Conservation (phyloP, 2,113 vertebrate species). For the Xyrauchen texanus region DNA sequence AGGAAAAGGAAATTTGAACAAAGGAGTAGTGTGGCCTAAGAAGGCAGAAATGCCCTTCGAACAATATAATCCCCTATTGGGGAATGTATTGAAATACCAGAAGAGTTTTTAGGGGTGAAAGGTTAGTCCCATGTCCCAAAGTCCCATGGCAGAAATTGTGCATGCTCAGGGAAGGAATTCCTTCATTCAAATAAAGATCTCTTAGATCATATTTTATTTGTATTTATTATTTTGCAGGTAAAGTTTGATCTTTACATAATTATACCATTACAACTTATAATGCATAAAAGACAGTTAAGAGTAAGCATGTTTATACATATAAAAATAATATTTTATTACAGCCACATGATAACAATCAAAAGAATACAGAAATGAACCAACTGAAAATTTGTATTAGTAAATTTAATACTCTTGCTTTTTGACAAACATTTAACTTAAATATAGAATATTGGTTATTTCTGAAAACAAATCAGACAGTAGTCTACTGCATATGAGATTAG, state of each 20-base stretch:
- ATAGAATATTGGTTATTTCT: conserved; percentile 3
- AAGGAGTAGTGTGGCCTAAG: background rate
- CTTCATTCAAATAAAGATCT: background rate
- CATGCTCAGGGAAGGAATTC: background rate
- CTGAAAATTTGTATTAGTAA: too few relatives aligned
- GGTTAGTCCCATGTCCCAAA: background rate
- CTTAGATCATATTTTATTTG: too few relatives aligned
- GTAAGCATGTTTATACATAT: conserved; percentile 30
- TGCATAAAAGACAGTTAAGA: background rate
- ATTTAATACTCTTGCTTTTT: background rate
- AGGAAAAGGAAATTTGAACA: background rate
- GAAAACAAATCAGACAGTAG: background rate
- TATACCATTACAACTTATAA: background rate
- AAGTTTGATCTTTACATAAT: background rate
- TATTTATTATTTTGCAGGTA: background rate
- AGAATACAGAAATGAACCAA: conserved; percentile 7
- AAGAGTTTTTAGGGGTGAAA: background rate
- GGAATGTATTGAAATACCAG: background rate
- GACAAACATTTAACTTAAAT: conserved; percentile 8
- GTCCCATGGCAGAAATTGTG: background rate
- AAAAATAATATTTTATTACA: conserved; percentile 32
- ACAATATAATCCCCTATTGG: background rate
- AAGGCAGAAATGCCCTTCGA: background rate
- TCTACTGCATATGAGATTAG: too few relatives aligned
- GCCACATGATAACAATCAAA: conserved; percentile 33